Evolutionary conservation across 1,140 invertebrate species (phyloP).

Genomic region (Achroia grisella): DNA sequence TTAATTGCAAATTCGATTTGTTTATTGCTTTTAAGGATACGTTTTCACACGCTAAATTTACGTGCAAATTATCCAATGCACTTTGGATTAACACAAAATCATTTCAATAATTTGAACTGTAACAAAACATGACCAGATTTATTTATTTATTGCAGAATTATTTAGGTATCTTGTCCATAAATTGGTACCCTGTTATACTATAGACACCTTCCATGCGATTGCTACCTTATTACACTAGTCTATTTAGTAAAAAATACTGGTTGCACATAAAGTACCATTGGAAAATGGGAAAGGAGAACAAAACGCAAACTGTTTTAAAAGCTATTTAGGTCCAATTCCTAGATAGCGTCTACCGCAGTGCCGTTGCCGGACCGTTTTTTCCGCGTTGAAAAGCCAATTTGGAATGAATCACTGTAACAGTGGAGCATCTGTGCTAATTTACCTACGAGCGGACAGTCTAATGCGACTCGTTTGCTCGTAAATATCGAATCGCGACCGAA

Average conservation of each 20-base stretch:
- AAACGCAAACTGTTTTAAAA: slow-evolving; percentile 61
- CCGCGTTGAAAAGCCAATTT: slow-evolving; percentile 70
- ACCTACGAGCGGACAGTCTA: slow-evolving; percentile 71
- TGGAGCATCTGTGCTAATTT: slow-evolving; percentile 72
- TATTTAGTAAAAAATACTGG: not conserved
- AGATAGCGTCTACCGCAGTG: slow-evolving; percentile 55
- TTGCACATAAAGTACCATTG: slow-evolving; percentile 3
- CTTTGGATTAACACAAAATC: slow-evolving; percentile 1
- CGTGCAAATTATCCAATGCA: not conserved
- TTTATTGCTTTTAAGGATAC: slow-evolving; percentile 17
- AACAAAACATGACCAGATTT: too few relatives aligned
- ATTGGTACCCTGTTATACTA: too few relatives aligned
- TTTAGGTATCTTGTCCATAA: too few relatives aligned
- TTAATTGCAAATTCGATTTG: slow-evolving; percentile 40
- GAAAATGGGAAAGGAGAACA: slow-evolving; percentile 22
- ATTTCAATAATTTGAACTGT: not conserved
- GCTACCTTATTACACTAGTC: too few relatives aligned
- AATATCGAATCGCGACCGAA: slow-evolving; percentile 68
- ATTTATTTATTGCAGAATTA: too few relatives aligned
- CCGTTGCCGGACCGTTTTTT: slow-evolving; percentile 47
- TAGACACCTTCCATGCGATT: too few relatives aligned
- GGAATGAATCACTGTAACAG: slow-evolving; percentile 72
- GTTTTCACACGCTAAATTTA: not conserved
- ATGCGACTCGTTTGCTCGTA: slow-evolving; percentile 66
- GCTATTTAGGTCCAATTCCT: slow-evolving; percentile 61